Evolutionary conservation across 2,797 vertebrate genomes (phyloP), one percentile per base, ranked within the genome.

Genomic region (Capromys pilorides): DNA sequence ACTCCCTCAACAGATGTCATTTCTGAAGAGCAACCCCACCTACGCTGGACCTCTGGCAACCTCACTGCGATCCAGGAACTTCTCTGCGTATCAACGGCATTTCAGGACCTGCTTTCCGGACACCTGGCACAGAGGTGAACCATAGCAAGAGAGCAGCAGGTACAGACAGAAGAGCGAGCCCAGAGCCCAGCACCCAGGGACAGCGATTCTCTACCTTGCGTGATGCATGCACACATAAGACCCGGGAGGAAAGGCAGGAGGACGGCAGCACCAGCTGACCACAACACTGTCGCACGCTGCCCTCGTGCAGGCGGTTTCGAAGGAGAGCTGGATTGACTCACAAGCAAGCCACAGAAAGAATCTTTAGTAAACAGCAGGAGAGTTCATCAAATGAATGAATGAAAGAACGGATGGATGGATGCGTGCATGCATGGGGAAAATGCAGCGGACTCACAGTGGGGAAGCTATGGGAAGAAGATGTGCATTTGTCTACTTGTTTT

Each of bases 401-500:
- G n/a, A n/a, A n/a, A n/a, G n/a, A n/a, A n/a, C n/a, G n/a, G n/a
- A n/a, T n/a, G n/a, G n/a, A n/a, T n/a, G n/a, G n/a, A n/a, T n/a
- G n/a, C n/a, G n/a, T n/a, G n/a, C n/a, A n/a, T n/a, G n/a, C 91
- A 67, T 85, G 6, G 45, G 26, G 31, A 21, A 12, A 71, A 80
- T 3, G 1, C 31, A 91, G 83, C 31, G 95, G 57, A 69, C 14
- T 75, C 36, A 16, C 4, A 5, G 54, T 57, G 71, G 66, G 33
- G 18, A 49, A 57, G 12, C 80, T 81, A 90, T 66, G 45, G 67
- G 75, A 59, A 33, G 59, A 92, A 89, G 36, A n/a, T 51, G 85
- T 71, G n/a, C 62, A 39, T 77, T 69, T 90, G 69, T 91, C 85
- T 93, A 88, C 26, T 61, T 54, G 78, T 16, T 57, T 94, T 89